Conservation (phyloP, 2,888 invertebrate species). For the Andrena bicolor region DNA sequence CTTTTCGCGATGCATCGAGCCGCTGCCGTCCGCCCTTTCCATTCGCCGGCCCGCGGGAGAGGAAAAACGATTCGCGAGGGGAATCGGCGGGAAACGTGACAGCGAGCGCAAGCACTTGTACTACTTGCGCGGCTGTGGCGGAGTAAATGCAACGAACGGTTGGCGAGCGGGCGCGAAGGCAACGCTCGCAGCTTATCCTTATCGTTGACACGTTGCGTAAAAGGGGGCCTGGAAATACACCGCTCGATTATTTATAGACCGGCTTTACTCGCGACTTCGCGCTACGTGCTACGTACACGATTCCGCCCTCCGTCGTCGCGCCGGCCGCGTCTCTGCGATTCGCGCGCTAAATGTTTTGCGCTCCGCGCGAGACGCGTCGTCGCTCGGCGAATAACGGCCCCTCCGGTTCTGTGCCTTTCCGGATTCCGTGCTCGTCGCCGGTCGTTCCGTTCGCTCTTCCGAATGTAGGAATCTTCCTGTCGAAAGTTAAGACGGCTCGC, state of each 20-base stretch:
- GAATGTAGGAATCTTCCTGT: too few species aligned
- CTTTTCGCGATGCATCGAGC: conserved; percentile 5
- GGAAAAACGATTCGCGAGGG: background rate
- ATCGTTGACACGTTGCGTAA: conserved; percentile 74
- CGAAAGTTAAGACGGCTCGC: too few species aligned
- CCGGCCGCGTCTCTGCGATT: background rate
- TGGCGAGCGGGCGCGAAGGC: conserved; percentile 55
- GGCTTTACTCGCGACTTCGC: conserved; percentile 52
- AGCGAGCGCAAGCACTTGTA: background rate
- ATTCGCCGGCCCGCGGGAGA: background rate
- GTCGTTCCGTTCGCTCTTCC: too few species aligned
- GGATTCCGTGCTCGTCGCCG: background rate
- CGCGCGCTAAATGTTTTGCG: conserved; percentile 3
- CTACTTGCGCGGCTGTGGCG: background rate
- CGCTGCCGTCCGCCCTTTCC: background rate
- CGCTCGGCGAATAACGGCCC: background rate
- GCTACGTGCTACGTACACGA: conserved; percentile 26
- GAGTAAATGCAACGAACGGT: conserved; percentile 28
- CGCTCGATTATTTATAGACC: conserved; percentile 75
- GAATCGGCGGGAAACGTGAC: background rate
- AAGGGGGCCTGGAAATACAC: conserved; percentile 75
- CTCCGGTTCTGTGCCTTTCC: background rate
- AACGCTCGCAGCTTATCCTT: conserved; percentile 74
- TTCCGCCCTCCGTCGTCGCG: conserved; percentile 16
- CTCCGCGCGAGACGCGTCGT: background rate